phyloP scores from a whole-genome alignment of 2,797 vertebrate species.

The Dromococcyx pavoninus region DNA sequence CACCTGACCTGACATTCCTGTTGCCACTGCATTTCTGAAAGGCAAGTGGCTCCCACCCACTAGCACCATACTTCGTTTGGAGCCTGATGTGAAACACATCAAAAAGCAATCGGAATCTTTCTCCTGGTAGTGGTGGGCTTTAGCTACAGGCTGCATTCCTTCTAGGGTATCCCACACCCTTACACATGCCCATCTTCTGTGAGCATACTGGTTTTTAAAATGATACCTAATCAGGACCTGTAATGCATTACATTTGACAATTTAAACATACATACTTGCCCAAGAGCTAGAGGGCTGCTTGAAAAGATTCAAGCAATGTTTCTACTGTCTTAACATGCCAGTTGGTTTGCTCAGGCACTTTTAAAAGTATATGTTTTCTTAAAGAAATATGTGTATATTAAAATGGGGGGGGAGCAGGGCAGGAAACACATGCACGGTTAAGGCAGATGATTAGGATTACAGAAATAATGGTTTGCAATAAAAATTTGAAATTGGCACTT shows the following conservation, averaged over 20 bases:
- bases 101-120: slow-evolving; percentile 6
- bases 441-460: not conserved
- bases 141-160: slow-evolving; percentile 5
- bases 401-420: not conserved
- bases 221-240: not conserved
- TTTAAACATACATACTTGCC: not conserved
- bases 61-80: not conserved
- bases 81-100: not conserved
- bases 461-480: not conserved
- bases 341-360: not conserved
- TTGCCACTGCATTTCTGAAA: slow-evolving; percentile 4
- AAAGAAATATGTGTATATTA: not conserved
- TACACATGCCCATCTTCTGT: not conserved
- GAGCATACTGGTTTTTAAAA: not conserved
- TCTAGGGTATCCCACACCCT: not conserved
- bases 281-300: not conserved
- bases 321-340: not conserved
- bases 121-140: not conserved
- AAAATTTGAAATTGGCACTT: not conserved
- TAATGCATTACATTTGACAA: not conserved
- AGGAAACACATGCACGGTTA: not conserved
- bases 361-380: not conserved
- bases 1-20: not conserved
- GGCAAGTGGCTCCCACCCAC: not conserved
- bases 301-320: not conserved